Conservation (phyloP, 2,888 invertebrate genomes). For the Muschampia plurimacula region DNA sequence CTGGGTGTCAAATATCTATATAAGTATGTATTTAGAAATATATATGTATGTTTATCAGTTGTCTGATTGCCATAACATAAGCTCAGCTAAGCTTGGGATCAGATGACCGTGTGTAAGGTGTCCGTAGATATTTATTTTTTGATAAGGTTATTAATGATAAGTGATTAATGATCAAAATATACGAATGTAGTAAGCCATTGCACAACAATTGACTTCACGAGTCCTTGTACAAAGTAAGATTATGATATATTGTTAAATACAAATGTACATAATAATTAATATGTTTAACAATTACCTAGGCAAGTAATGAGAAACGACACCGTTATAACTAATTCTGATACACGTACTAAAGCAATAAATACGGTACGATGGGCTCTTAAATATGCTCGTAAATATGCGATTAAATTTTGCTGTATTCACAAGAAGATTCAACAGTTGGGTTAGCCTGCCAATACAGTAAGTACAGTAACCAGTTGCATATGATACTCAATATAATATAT, state of each 20-base stretch:
- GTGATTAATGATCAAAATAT: background rate
- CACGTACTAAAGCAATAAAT: slow-evolving; percentile 17
- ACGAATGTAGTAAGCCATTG: background rate
- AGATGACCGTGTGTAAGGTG: no score
- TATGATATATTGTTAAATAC: background rate
- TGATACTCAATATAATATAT: background rate
- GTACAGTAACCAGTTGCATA: background rate
- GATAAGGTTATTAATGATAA: no score
- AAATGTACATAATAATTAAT: no score
- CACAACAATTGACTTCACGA: background rate
- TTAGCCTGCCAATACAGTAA: background rate
- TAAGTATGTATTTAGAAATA: no score
- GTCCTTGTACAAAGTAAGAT: background rate
- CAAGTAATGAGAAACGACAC: background rate
- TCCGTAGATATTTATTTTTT: no score
- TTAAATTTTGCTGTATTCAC: background rate
- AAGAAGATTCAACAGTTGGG: background rate
- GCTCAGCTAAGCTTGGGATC: no score
- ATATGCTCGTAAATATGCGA: slow-evolving; percentile 9
- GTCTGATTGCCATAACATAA: no score
- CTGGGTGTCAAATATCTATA: no score
- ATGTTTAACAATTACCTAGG: background rate
- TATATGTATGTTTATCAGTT: no score
- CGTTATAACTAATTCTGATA: background rate
- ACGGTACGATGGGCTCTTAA: background rate